Conservation (phyloP, 2,888 invertebrate genomes). For the Rhynchonema sp. region DNA sequence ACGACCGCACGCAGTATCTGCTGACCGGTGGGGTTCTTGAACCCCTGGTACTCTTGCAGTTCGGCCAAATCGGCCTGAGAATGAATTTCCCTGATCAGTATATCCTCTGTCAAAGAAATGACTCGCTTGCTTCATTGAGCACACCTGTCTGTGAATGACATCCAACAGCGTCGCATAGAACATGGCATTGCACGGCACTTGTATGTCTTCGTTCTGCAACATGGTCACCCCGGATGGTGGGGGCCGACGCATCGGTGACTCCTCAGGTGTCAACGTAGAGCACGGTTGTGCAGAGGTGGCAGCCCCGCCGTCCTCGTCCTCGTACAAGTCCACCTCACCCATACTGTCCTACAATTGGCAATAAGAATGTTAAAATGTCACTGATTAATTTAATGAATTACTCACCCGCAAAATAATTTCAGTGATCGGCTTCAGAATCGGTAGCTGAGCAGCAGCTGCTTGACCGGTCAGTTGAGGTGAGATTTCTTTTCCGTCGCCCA, state of each 20-base stretch:
- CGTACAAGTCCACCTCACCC: conserved; percentile 5
- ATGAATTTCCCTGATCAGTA: not conserved
- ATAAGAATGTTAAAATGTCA: not conserved
- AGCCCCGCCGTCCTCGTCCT: conserved; percentile 1
- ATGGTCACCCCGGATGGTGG: conserved; percentile 1
- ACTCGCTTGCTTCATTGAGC: no score
- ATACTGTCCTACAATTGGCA: conserved; percentile 13
- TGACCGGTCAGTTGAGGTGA: not conserved
- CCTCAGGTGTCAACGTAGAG: conserved; percentile 4
- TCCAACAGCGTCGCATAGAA: conserved; percentile 93
- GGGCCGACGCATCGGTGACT: conserved; percentile 2
- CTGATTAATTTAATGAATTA: not conserved
- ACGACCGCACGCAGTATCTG: not conserved
- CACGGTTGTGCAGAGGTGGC: not conserved
- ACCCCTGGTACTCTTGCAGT: conserved; percentile 56
- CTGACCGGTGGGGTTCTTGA: conserved; percentile 39
- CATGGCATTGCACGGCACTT: conserved; percentile 47
- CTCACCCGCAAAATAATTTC: not conserved
- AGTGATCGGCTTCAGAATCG: no score
- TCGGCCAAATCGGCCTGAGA: conserved; percentile 60
- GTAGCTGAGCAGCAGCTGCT: no score
- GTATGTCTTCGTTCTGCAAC: not conserved
- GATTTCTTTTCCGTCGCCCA: not conserved
- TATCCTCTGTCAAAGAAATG: no score
- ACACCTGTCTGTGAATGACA: conserved; percentile 74